Evolutionary conservation across 2,888 invertebrate genomes (phyloP).

Genomic region (Trichacis sp.): DNA sequence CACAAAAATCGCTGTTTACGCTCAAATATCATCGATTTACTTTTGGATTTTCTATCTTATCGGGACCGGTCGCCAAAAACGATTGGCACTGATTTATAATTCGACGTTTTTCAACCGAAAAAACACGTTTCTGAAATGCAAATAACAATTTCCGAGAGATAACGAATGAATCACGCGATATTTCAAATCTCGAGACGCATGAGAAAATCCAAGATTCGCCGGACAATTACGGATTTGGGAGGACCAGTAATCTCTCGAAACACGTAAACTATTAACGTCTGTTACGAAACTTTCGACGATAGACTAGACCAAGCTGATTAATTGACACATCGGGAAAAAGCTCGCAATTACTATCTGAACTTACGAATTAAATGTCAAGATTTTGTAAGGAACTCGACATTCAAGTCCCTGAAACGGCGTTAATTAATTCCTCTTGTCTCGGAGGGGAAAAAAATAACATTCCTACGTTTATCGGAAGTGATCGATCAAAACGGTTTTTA

Average conservation of each 20-base stretch:
- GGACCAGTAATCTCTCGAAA: conserved; percentile 27
- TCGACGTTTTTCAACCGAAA: neutral
- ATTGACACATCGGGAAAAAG: conserved; percentile 38
- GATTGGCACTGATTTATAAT: conserved; percentile 15
- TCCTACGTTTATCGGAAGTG: neutral
- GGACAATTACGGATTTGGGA: conserved; percentile 25
- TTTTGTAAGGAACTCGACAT: too few species aligned
- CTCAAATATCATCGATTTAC: conserved; percentile 48
- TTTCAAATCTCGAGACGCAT: conserved; percentile 20
- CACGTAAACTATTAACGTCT: conserved; percentile 18
- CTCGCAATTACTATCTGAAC: too few species aligned
- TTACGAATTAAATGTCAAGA: conserved; percentile 2
- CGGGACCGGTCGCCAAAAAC: conserved; percentile 48
- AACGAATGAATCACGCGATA: conserved; percentile 19
- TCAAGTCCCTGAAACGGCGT: too few species aligned
- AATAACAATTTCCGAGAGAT: conserved; percentile 23
- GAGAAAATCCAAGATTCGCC: neutral
- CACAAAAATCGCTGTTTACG: conserved; percentile 42
- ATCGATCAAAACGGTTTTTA: neutral
- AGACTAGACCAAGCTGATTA: conserved; percentile 37
- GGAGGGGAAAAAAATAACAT: too few species aligned
- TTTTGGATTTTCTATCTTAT: conserved; percentile 53
- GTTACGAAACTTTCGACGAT: conserved; percentile 35
- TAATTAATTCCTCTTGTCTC: neutral
- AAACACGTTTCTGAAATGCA: conserved; percentile 13